Percentiles rank a stretch among this genome's conserved stretches.
These are phyloP conservation scores for Tyto alba DNA, from an alignment of 2,113 vertebrate species.

Conservation along the genomic window DNA sequence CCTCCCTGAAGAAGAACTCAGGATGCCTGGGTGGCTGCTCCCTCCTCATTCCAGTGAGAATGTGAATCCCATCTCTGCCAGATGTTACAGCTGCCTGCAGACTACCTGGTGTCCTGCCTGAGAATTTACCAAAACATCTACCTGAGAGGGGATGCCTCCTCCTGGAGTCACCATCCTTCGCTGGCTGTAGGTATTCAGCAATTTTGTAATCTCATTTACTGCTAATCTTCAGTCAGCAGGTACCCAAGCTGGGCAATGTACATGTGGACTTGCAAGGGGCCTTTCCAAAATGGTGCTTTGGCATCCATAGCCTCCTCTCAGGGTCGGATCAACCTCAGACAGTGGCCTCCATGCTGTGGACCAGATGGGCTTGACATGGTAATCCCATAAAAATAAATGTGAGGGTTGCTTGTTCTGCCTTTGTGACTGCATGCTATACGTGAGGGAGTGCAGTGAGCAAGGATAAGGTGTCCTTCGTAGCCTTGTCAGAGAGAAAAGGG, in stretches of 20 bases:
- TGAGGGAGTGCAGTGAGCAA: neutral
- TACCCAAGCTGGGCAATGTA: neutral
- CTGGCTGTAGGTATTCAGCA: neutral
- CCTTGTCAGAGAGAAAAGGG: neutral
- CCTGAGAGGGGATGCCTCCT: neutral
- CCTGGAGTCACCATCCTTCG: accelerated
- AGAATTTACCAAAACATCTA: neutral
- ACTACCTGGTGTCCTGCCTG: neutral
- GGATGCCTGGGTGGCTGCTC: neutral
- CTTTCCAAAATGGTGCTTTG: neutral
- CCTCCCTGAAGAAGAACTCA: neutral
- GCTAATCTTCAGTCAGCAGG: neutral
- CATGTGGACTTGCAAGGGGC: neutral
- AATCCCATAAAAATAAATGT: neutral
- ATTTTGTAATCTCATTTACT: neutral
- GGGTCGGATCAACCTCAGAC: accelerated
- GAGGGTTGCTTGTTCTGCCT: neutral
- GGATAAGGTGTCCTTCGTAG: neutral
- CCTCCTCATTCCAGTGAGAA: neutral
- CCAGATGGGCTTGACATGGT: neutral
- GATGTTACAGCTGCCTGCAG: neutral
- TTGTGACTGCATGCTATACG: accelerated
- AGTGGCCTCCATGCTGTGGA: neutral
- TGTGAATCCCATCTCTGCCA: neutral
- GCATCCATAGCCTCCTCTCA: neutral